Conservation (phyloP, 2,113 vertebrate genomes). For the Hemichromis elongatus region DNA sequence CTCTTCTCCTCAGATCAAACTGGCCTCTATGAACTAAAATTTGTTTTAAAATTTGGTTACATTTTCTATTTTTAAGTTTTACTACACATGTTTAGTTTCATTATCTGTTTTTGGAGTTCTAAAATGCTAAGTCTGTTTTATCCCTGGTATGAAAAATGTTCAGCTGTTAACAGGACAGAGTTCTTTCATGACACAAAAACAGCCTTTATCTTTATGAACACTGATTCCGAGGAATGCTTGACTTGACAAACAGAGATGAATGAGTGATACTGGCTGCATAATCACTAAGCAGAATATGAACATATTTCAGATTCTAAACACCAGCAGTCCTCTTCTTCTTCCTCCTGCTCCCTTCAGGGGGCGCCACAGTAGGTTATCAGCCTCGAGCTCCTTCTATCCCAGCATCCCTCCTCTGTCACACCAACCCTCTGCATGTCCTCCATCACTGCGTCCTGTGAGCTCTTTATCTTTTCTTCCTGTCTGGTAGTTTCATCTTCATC, state of each 20-base stretch:
- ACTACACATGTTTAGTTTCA: rapidly evolving
- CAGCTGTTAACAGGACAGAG: background rate
- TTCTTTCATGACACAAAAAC: background rate
- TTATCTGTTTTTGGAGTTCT: background rate
- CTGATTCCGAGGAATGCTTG: background rate
- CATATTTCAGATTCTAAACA: background rate
- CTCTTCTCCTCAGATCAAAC: too few species aligned
- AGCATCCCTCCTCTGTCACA: background rate
- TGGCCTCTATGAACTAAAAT: background rate
- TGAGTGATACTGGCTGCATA: background rate
- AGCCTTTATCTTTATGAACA: background rate
- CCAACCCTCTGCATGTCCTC: background rate
- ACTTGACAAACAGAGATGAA: background rate
- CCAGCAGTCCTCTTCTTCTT: background rate
- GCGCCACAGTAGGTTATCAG: background rate
- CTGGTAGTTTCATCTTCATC: background rate
- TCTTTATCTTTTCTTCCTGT: background rate
- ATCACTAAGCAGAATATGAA: background rate
- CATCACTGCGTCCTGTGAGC: background rate
- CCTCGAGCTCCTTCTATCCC: background rate
- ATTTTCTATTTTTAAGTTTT: background rate
- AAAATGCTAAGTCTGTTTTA: background rate
- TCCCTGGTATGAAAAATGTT: background rate
- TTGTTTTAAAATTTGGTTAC: background rate
- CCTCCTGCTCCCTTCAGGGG: background rate